Evolutionary conservation across 2,113 vertebrate species (phyloP).

Genomic region (Tretioscincus oriximinensis): DNA sequence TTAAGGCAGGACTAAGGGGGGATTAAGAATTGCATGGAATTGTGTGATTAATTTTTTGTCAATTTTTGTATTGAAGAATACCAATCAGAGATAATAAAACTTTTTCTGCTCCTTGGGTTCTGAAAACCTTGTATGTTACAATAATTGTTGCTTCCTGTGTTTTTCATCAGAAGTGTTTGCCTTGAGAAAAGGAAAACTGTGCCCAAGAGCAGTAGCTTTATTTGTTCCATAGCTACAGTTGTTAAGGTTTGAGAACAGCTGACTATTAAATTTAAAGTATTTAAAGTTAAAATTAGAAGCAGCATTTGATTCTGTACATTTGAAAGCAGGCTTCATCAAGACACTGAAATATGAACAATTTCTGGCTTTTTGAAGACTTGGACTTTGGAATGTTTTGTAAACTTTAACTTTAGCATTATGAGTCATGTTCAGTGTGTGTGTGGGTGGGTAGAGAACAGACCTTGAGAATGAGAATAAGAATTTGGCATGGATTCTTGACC

Average conservation of each 20-base stretch:
- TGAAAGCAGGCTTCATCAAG: not conserved
- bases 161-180: not conserved
- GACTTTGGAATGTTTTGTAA: slow-evolving; percentile 16
- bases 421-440: slow-evolving; percentile 51
- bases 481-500: slow-evolving; percentile 46
- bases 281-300: not conserved
- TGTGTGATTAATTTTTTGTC: not conserved
- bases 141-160: not conserved
- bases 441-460: slow-evolving; percentile 32
- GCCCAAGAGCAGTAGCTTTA: not conserved
- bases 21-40: not conserved
- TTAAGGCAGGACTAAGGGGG: not conserved
- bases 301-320: not conserved
- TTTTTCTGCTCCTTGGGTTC: not conserved
- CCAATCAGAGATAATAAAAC: not conserved
- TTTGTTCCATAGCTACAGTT: not conserved
- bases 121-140: not conserved
- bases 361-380: too few species aligned
- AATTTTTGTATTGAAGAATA: not conserved
- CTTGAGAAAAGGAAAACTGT: not conserved
- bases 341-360: too few species aligned
- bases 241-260: not conserved
- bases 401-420: slow-evolving; percentile 39
- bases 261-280: not conserved
- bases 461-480: slow-evolving; percentile 57